These are phyloP conservation scores for Acleris sparsana DNA, from an alignment of 2,888 invertebrate species.

Conservation along the genomic window DNA sequence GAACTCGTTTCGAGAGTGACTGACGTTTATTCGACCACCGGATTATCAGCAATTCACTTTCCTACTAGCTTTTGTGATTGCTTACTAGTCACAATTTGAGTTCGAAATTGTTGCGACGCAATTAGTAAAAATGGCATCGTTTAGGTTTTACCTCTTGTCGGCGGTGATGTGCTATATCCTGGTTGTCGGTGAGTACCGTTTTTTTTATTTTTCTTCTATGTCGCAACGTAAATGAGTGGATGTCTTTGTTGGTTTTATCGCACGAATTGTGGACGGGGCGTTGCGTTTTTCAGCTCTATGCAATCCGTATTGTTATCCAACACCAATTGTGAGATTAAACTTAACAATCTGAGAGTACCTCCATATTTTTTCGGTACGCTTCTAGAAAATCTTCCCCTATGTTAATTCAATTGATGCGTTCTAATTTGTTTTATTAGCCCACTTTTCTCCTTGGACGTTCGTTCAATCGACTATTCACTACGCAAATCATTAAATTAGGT, in stretches of 20 bases:
- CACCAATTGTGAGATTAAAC: constrained; percentile 8
- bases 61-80: constrained; percentile 56
- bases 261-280: constrained; percentile 37
- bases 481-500: background rate
- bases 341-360: constrained; percentile 17
- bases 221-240: constrained; percentile 22
- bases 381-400: constrained; percentile 21
- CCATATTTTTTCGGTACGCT: constrained; percentile 11
- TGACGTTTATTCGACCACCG: constrained; percentile 54
- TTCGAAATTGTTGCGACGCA: constrained; percentile 41
- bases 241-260: constrained; percentile 53
- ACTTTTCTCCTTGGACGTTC: too few species aligned
- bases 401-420: constrained; percentile 4
- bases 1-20: constrained; percentile 36
- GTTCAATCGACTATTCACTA: too few species aligned
- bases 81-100: constrained; percentile 42
- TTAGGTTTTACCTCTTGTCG: constrained; percentile 61
- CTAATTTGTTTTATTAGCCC: background rate
- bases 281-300: constrained; percentile 26
- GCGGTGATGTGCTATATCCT: constrained; percentile 63
- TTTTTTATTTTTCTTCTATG: constrained; percentile 12
- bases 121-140: constrained; percentile 59
- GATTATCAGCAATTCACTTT: constrained; percentile 57
- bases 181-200: constrained; percentile 61
- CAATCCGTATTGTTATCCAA: constrained; percentile 11